Evolutionary conservation across 2,113 vertebrate genomes (phyloP), one percentile per base, ranked within the genome.

Genomic region (Diadophis punctatus): DNA sequence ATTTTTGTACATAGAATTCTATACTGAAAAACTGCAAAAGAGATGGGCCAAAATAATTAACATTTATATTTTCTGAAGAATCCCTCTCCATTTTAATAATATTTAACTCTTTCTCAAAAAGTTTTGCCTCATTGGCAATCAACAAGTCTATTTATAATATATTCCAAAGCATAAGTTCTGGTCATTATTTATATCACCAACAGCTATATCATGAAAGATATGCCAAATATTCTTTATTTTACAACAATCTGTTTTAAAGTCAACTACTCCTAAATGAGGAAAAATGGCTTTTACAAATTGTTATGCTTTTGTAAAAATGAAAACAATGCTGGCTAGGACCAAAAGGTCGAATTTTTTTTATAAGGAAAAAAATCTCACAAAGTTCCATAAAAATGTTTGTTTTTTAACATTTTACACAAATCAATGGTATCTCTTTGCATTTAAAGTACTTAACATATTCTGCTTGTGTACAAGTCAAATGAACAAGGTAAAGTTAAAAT

Each of bases 401-500:
- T 34, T 58, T 94, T 12, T 90, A 68, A 96, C 85, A 91, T 30
- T 25, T 86, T 48, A 84, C 11, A 63, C 93, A 68, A 53, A 34
- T 51, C 27, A 68, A 48, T 56, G 25, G 27, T 53, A 53, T 53
- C 52, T 52, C 3, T 63, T 63, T 68, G 60, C 60, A 14, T 68
- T 68, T 16, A 30, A 68, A 68, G 30, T n/a, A 68, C 11, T 30
- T 30, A 68, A n/a, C 12, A 30, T 30, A 9, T 63, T 63, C 27
- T 30, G 60, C 60, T 68, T n/a, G 30, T 90, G 92, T 93, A 55
- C 74, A 92, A 80, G 94, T 95, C 87, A 95, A 96, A 95, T 95
- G 95, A 96, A 95, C 89, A 91, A 93, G 96, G 96, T 96, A 96
- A 95, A 92, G 34, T 95, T 91, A 93, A 34, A 91, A 95, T 94